Conservation (phyloP, 2,113 vertebrate genomes). For the Menura novaehollandiae region DNA sequence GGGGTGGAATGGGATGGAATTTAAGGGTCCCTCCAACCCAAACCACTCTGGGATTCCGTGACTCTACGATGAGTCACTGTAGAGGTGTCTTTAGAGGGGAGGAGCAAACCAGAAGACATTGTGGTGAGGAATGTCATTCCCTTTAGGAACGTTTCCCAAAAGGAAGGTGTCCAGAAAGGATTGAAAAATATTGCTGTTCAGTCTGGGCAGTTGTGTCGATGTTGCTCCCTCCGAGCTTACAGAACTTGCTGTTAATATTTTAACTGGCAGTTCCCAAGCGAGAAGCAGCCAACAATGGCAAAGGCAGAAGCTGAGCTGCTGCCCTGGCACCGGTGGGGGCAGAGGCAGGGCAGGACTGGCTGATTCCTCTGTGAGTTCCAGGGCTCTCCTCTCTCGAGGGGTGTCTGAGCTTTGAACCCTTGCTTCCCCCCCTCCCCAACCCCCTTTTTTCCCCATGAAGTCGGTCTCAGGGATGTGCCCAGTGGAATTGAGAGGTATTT, state of each 20-base stretch:
- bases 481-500: constrained; percentile 36
- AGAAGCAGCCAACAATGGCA: neutral
- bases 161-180: fast-evolving
- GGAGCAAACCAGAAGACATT: fast-evolving
- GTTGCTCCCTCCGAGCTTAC: neutral
- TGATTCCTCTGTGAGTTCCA: fast-evolving
- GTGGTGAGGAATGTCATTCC: fast-evolving
- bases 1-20: neutral
- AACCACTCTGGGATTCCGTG: neutral
- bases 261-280: neutral
- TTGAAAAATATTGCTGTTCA: fast-evolving
- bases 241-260: neutral
- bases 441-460: neutral
- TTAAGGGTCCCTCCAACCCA: neutral
- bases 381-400: neutral
- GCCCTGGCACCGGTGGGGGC: neutral
- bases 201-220: neutral
- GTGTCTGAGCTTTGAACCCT: neutral
- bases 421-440: fast-evolving
- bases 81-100: fast-evolving
- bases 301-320: neutral
- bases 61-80: fast-evolving
- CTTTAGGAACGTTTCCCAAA: neutral
- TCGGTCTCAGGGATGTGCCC: constrained; percentile 42
- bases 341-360: neutral